Base-by-base conservation (phyloP, 2,113 vertebrate species). In the Notothenia rossii region DNA sequence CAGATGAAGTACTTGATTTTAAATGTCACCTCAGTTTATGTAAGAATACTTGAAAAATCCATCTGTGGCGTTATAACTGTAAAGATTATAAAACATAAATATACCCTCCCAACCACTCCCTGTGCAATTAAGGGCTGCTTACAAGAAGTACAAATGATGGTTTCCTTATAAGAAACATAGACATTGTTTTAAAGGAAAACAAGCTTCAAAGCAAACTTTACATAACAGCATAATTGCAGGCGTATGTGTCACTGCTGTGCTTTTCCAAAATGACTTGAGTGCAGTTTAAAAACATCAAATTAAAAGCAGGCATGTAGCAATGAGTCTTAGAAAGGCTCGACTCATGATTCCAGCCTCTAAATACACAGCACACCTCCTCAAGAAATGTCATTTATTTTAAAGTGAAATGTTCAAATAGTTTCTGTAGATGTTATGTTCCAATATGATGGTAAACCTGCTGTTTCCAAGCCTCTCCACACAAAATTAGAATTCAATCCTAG, bases 131-230 rank as follows among this genome's bases (percentile, higher is more conserved):
- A 76, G 17, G 56, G 14, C 50, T 7, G 7, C 58, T 73, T 64
- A 33, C 48, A 50, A 82, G 76, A 73, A 51, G 20, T 73, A 79
- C 46, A 20, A 46, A 69, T 48, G 33, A 4, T 72, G 58, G 71
- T 78, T 68, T 67, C 29, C 49, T 62, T 29, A 29, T 25, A n/a
- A 68, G 62, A 63, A 82, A 72, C 70, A 59, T 49, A 22, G 63
- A 71, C 15, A 33, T 65, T 81, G 73, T 77, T 64, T 54, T 50
- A 17, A 33, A 75, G 55, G 51, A 84, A 51, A 85, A 82, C 46
- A 49, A 29, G 54, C 61, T 82, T 85, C 72, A 73, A 79, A 88
- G 79, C 15, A 82, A 69, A 79, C 67, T 61, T n/a, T 29, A 78
- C 74, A 48, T 45, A 72, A 76, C 62, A 64, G 48, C 10, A 14